These are phyloP conservation scores for Lithophane socia DNA, from an alignment of 2,888 invertebrate species.

Conservation along the genomic window DNA sequence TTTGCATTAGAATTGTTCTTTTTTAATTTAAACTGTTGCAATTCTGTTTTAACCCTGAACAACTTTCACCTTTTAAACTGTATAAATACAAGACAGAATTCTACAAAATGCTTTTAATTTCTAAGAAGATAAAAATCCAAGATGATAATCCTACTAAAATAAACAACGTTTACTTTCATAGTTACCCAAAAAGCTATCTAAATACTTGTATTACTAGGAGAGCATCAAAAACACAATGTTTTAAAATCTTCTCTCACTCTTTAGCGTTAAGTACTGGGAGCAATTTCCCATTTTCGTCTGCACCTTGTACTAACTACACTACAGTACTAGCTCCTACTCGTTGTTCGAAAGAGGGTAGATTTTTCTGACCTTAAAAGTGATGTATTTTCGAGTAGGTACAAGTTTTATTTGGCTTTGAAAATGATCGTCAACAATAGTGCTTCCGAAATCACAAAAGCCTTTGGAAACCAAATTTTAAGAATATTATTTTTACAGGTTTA, in stretches of 20 bases:
- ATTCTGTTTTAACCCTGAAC: no score
- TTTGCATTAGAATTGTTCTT: neutral
- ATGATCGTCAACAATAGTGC: no score
- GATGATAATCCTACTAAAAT: neutral
- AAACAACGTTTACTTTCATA: slow-evolving; percentile 14
- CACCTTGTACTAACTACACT: slow-evolving; percentile 73
- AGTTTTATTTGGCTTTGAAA: neutral
- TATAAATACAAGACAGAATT: neutral
- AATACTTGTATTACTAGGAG: slow-evolving; percentile 62
- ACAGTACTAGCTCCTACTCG: slow-evolving; percentile 70
- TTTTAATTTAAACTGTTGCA: neutral
- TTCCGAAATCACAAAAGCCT: neutral
- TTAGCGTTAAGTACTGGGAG: slow-evolving; percentile 78
- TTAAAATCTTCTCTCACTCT: slow-evolving; percentile 77
- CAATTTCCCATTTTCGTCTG: slow-evolving; percentile 83
- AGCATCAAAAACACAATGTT: slow-evolving; percentile 78
- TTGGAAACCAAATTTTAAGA: neutral
- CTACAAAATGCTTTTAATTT: neutral
- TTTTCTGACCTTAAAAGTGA: slow-evolving; percentile 9
- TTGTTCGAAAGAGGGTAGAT: slow-evolving; percentile 13
- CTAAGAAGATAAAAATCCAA: neutral
- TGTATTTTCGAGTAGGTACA: neutral
- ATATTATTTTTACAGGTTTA: neutral
- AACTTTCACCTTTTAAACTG: neutral
- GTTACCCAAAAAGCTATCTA: slow-evolving; percentile 53